Base-by-base conservation (phyloP, 2,797 vertebrate species). In the Fistularia tabacaria region DNA sequence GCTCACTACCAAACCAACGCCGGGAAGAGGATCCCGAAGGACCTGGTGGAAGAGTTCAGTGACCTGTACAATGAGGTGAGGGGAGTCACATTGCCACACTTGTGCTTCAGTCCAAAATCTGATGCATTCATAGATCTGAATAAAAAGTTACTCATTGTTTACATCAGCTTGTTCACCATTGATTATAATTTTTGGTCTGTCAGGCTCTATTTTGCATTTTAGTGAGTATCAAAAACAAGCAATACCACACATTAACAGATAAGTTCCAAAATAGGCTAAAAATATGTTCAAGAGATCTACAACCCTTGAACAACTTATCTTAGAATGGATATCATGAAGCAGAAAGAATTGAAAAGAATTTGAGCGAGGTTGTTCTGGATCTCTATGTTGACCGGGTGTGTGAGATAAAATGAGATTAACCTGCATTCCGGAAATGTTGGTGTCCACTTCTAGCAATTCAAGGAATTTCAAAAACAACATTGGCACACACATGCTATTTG, bases 31-130 rank as follows among this genome's bases (percentile, higher is more conserved):
- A 94, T 99, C 88, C 95, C 97, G 79, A 98, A 99, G 86, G 94
- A 99, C 83, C 88, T 98, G 91, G 95, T 98, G 92, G 97, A 99
- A 90, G 97, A 99, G 92, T 99, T 99, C 94, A 96, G 97, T 69
- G 97, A 99, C 92, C 90, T 97, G 89, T 99, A 99, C 94, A 97
- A 98, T 69, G 93, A 98, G 93, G 97, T 98, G 70, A 81, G 89
- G 76, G 78, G 66, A 14, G 45, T 9, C 8, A 48, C 55, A 5
- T 6, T 36, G 42, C 9, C n/a, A 3, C 48, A 50, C 9, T 3
- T 13, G 25, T 37, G 14, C 39, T 41, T 7, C 12, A 40, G 10
- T 25, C 2, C 25, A 25, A 25, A 25, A 25, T 25, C 25, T 25
- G 25, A 25, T 25, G 25, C 25, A 14, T 55, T 41, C 25, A 40